Base-by-base conservation (phyloP, 1,140 invertebrate species). In the Diachasma alloeum region DNA sequence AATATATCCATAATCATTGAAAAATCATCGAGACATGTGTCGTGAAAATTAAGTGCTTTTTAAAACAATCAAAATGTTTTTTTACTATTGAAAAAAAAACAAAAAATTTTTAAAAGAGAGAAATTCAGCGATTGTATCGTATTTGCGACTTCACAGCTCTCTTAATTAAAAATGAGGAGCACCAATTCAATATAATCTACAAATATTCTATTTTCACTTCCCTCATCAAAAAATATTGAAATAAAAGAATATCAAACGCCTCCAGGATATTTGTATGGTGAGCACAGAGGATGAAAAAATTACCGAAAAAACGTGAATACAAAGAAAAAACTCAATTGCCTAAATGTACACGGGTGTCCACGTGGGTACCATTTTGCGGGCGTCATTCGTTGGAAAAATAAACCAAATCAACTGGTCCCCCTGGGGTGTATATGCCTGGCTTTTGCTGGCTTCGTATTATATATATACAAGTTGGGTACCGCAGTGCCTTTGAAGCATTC, bases 311-410 rank as follows among this genome's bases (percentile, higher is more conserved):
- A 59, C 31, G 31, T 22, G n/a, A 59, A 59, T 19, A 59, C 2
- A 59, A 17, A 17, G 59, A 63, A 26, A 26, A 63, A 63, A 13
- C 48, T 63, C 59, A 26, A 63, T 24, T 63, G 59, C 59, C 59
- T 10, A 63, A 63, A 63, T 63, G 59, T 63, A 26, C 53, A 59
- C 53, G 53, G 19, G 24, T 68, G 26, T 68, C 31, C 66, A 68
- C 66, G 31, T 37, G 26, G 66, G 31, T 17, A 17, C 36, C 36
- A 68, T 68, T 68, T 37, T 68, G 66, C 36, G 66, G 66, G 66
- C 66, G 66, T 68, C 66, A 68, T 39, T 68, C 66, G 66, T 68
- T 39, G 66, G 66, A 68, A 68, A 68, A 68, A 68, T 68, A 68
- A 68, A 68, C 36, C 66, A 31, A 68, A 68, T 68, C 66, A 68